Evolutionary conservation across 2,113 vertebrate species (phyloP), one percentile per base, ranked within the genome.

Genomic region (Riparia riparia): DNA sequence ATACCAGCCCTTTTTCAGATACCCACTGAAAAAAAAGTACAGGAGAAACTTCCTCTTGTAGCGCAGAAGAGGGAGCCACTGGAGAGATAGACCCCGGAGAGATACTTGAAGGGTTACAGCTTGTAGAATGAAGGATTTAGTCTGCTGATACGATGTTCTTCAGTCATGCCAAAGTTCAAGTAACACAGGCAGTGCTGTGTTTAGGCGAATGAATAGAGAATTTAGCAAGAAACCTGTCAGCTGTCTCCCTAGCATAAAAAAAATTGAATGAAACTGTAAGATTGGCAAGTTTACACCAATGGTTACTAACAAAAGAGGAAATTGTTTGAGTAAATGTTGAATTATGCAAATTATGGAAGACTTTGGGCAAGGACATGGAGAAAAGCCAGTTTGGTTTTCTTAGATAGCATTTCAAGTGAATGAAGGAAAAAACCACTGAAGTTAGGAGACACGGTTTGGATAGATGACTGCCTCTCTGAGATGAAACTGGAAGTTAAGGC

Each of bases 161-260:
- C 68, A 92, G 56, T 42, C 53, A 84, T 82, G 37, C 61, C 76
- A 72, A 87, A 91, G 79, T 74, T 88, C 54, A 77, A 17, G 64
- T 83, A 28, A 92, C 42, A 61, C 32, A 10, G 2, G 28, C 68
- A 74, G 32, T 78, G 64, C 76, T 86, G 66, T 86, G 82, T 93
- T 95, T 92, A 86, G 72, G 72, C 0, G 0, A 90, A 90, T 78
- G 29, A 95, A 81, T 58, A 69, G 50, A 86, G 58, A 95, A 81
- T 83, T 90, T 44, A 88, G 39, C 68, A 90, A 86, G 64, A 95
- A 93, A 93, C 88, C 79, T 93, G 72, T 89, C 91, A 95, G 72
- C 68, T 93, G 92, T 89, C 80, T 90, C 82, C 47, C 22, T 58
- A 71, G 34, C 68, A 78, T 70, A 58, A 90, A 92, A 77, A 94